Percentiles rank a stretch among this genome's conserved stretches.
phyloP scores from a whole-genome alignment of 2,113 vertebrate genomes.

The Dipodomys merriami region DNA sequence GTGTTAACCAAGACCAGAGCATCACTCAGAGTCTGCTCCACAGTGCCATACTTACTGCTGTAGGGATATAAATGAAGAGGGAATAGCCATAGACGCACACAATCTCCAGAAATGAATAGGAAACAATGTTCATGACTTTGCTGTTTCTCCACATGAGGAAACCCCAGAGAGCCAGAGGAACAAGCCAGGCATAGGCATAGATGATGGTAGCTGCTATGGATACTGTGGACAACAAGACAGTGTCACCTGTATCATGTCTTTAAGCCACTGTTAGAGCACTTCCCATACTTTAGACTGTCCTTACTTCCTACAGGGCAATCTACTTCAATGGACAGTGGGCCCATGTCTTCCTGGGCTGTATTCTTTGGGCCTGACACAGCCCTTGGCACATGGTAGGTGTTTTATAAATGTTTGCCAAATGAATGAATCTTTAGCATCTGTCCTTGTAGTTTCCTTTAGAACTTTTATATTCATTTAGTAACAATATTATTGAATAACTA shows the following conservation, averaged over 20 bases:
- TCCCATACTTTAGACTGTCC: not conserved
- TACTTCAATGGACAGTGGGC: not conserved
- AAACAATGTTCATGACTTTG: conserved; percentile 94
- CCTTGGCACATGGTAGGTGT: not conserved
- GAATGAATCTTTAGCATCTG: not conserved
- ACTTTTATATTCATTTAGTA: not conserved
- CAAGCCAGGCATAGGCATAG: conserved; percentile 95
- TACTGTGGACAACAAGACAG: conserved; percentile 85
- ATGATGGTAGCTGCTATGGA: conserved; percentile 96
- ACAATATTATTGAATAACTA: not conserved
- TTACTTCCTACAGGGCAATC: not conserved
- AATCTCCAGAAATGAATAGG: conserved; percentile 97
- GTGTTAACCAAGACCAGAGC: not conserved
- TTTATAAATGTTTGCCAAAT: not conserved
- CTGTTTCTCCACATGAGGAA: conserved; percentile 96
- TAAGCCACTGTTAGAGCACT: too few species aligned
- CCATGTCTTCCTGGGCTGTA: not conserved
- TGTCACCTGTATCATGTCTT: not conserved
- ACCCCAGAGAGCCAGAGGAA: conserved; percentile 96
- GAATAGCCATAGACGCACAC: conserved; percentile 98
- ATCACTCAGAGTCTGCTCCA: not conserved
- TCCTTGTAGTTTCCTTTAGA: not conserved
- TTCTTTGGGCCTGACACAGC: not conserved
- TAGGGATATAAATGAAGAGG: conserved; percentile 96
- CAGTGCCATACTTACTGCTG: conserved; percentile 89